Conservation (phyloP, 1,140 invertebrate species). For the Heliothis virescens region DNA sequence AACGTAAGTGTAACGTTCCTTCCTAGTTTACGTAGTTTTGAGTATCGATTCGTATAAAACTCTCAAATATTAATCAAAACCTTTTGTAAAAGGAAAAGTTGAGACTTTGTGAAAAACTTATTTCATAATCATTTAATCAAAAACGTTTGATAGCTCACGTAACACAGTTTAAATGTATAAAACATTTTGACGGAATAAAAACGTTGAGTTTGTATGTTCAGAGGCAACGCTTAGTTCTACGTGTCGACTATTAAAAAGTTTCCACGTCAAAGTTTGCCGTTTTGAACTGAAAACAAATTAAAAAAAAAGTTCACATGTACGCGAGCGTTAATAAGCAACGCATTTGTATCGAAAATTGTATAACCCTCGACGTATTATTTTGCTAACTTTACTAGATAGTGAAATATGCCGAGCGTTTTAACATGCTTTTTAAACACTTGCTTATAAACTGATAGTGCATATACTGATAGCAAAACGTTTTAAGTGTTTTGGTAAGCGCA, state of each 20-base stretch:
- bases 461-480: not conserved
- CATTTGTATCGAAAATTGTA: constrained; percentile 58
- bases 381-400: constrained; percentile 57
- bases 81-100: not conserved
- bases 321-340: constrained; percentile 44
- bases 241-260: constrained; percentile 58
- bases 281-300: constrained; percentile 50
- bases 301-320: constrained; percentile 41
- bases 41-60: not conserved
- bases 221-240: constrained; percentile 51
- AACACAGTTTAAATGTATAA: constrained; percentile 30
- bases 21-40: not conserved
- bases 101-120: constrained; percentile 23
- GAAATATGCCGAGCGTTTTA: constrained; percentile 46
- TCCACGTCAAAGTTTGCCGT: constrained; percentile 56
- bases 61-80: constrained; percentile 16
- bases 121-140: constrained; percentile 29
- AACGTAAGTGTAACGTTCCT: not conserved
- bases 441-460: not conserved
- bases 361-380: constrained; percentile 53
- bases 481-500: not conserved
- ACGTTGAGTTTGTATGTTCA: constrained; percentile 41
- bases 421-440: constrained; percentile 2
- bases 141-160: constrained; percentile 1
- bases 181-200: constrained; percentile 52